These are phyloP conservation scores for Epizoanthus scotinus DNA, from an alignment of 92 coral and sea anemone species.

Conservation along the genomic window DNA sequence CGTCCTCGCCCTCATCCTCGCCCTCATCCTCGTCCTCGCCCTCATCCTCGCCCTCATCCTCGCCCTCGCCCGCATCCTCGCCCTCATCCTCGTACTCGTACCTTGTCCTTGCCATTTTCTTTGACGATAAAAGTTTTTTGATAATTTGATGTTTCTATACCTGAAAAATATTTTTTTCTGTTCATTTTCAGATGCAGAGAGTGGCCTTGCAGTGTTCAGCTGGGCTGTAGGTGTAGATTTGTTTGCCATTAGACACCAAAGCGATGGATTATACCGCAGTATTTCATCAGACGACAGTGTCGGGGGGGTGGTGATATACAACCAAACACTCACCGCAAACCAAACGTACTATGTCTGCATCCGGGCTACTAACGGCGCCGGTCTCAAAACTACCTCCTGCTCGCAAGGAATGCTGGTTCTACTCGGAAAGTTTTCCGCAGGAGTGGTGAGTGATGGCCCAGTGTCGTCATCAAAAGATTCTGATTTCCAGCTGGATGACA, in stretches of 20 bases:
- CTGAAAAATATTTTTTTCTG: neutral
- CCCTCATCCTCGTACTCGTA: too few species aligned
- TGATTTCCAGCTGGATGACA: slow-evolving; percentile 95
- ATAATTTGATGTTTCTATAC: neutral
- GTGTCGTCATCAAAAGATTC: slow-evolving; percentile 53
- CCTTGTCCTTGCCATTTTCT: neutral
- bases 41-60: too few species aligned
- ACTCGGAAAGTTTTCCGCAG: slow-evolving; percentile 86
- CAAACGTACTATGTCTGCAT: slow-evolving; percentile 82
- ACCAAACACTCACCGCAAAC: slow-evolving; percentile 78
- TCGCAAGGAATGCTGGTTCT: slow-evolving; percentile 71
- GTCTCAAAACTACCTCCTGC: slow-evolving; percentile 83
- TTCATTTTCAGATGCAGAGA: slow-evolving; percentile 60
- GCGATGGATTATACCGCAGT: slow-evolving; percentile 52
- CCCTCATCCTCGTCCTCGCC: too few species aligned
- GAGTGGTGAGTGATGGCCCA: slow-evolving; percentile 89
- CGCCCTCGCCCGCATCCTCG: too few species aligned
- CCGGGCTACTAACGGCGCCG: slow-evolving; percentile 95
- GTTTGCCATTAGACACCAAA: slow-evolving; percentile 42
- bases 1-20: too few species aligned
- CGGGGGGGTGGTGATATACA: slow-evolving; percentile 78
- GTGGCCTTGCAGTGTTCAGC: slow-evolving; percentile 78
- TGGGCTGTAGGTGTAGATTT: slow-evolving; percentile 81
- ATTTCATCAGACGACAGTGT: slow-evolving; percentile 70
- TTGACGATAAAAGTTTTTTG: too few species aligned